Evolutionary conservation across 2,888 invertebrate genomes (phyloP), one percentile per base, ranked within the genome.

Genomic region (Fragum fragum): DNA sequence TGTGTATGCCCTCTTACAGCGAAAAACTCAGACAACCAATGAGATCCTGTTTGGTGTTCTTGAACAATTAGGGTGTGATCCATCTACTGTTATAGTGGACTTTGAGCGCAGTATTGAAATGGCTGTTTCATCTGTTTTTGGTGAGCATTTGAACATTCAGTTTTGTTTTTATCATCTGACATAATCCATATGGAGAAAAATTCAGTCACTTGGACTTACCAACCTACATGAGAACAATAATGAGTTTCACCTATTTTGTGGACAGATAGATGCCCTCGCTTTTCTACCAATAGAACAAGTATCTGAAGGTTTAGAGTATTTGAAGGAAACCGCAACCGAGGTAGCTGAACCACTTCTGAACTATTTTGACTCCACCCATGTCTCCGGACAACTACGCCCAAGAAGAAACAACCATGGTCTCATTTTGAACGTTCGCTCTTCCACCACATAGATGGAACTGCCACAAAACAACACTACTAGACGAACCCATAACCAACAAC

Each of bases 231-330:
- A 71, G 21, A 32, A 9, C 5, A 55, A 71, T 21, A 55, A 29
- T 55, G 21, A 23, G 21, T n/a, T 53, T 18, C 28, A 55, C 5
- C 36, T 71, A 6, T 71, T 55, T 57, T 71, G 71, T 32, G 71
- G 55, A 5, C 71, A 71, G 39, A 28, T 71, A 14, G 71, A 71
- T 32, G 71, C 71, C 2, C 39, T 71, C 1, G 71, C 71, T 5
- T 59, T 72, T 59, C 59, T 70, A 6, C 70, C 70, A 47, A 14
- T 71, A 11, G 36, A 71, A n/a, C 6, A 71, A 32, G 71, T 71
- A 7, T 1, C 18, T 55, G 55, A 71, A 29, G 71, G 71, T 11
- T 55, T 71, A 55, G 11, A 23, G 3, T 52, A 26, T 23, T 5
- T 69, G 11, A 42, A 52, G 36, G 23, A 69, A 23, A 69, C 7